A percentile compares a stretch with the other conserved stretches of the same genome.
Conservation (phyloP, 2,888 invertebrate species). For the Pseudococcus jackbeardsleyi region DNA sequence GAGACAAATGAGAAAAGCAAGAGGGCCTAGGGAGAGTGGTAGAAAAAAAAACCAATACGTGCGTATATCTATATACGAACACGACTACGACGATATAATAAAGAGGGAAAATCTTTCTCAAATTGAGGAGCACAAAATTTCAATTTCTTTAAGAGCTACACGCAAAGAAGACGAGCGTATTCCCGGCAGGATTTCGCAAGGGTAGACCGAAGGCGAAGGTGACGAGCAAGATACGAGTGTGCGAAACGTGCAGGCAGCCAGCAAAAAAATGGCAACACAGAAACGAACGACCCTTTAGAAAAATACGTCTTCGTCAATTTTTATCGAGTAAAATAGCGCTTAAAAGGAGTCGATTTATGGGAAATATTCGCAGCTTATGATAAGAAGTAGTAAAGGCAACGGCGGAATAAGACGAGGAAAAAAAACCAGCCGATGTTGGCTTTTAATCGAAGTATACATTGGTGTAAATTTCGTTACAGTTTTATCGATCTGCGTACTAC, state of each 20-base stretch:
- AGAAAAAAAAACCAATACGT: background rate
- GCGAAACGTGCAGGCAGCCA: background rate
- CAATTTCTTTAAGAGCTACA: constrained; percentile 37
- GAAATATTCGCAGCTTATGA: constrained; percentile 37
- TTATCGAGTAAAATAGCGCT: constrained; percentile 40
- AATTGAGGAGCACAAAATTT: constrained; percentile 37
- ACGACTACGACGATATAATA: background rate
- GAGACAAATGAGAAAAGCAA: constrained; percentile 32
- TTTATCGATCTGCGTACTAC: constrained; percentile 22
- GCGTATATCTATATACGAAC: background rate
- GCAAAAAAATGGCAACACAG: constrained; percentile 10
- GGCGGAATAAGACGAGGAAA: background rate
- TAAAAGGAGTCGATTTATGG: constrained; percentile 40
- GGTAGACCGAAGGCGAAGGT: constrained; percentile 19
- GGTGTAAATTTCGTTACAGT: constrained; percentile 37
- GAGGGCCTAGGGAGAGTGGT: background rate
- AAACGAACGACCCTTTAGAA: constrained; percentile 18
- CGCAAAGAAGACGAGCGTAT: constrained; percentile 27
- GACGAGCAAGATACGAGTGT: background rate
- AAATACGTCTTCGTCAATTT: constrained; percentile 37
- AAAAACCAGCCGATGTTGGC: constrained; percentile 27
- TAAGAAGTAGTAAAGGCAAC: constrained; percentile 8
- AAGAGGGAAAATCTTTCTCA: constrained; percentile 28
- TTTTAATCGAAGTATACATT: constrained; percentile 40
- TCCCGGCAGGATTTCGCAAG: constrained; percentile 33